Evolutionary conservation across 2,888 invertebrate species (phyloP).

Genomic region (Horisme vitalbata): DNA sequence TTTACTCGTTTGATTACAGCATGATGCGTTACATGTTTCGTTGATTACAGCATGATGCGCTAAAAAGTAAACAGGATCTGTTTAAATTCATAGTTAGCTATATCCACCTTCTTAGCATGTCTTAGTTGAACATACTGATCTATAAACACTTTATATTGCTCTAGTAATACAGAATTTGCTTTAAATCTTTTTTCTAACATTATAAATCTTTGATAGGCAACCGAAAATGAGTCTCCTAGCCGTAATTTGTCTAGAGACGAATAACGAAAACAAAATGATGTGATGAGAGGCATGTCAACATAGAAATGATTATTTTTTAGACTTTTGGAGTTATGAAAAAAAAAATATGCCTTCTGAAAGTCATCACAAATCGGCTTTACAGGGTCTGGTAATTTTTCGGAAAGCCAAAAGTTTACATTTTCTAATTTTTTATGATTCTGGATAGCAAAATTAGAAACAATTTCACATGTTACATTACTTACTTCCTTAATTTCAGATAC

Average conservation of each 20-base stretch:
- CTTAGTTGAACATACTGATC: conserved; percentile 1
- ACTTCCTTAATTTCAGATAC: background rate
- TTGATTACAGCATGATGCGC: conserved; percentile 4
- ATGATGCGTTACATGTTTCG: background rate
- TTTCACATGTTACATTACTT: background rate
- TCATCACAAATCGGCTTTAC: too few species aligned
- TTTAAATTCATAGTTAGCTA: conserved; percentile 1
- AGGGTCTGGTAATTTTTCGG: too few species aligned
- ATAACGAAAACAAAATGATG: too few species aligned
- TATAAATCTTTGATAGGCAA: conserved; percentile 24
- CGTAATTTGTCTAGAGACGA: conserved; percentile 8
- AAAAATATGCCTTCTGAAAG: too few species aligned
- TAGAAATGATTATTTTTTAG: too few species aligned
- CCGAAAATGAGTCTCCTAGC: conserved; percentile 24
- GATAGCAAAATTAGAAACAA: too few species aligned
- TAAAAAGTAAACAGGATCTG: conserved; percentile 5
- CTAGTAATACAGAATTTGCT: background rate
- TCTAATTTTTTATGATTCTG: too few species aligned
- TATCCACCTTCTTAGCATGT: conserved; percentile 3
- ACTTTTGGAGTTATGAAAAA: too few species aligned
- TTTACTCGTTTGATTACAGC: too few species aligned
- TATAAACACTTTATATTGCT: conserved; percentile 7
- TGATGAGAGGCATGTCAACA: too few species aligned
- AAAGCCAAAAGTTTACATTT: too few species aligned
- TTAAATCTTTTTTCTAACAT: conserved; percentile 15